Conservation (phyloP, 2,113 vertebrate species). For the Paramormyrops kingsleyae region DNA sequence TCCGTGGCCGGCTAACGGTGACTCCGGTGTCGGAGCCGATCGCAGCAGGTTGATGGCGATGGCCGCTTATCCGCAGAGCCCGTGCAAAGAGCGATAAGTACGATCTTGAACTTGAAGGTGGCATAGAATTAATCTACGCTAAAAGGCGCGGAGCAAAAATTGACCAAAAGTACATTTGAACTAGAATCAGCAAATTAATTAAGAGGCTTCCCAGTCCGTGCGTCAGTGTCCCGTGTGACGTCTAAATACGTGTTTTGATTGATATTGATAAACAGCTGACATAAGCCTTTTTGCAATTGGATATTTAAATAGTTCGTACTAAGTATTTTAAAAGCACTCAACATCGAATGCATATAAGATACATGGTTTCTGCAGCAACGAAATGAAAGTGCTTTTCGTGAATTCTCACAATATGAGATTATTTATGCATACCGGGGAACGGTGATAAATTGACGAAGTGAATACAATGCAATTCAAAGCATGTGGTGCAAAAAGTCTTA, state of each 20-base stretch:
- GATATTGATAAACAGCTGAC: neutral
- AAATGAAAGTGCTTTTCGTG: neutral
- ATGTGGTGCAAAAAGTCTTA: constrained; percentile 15
- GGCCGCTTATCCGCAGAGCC: neutral
- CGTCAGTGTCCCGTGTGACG: neutral
- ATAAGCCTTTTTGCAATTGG: neutral
- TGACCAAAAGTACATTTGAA: neutral
- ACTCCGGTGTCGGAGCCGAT: constrained; percentile 18
- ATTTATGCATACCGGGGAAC: neutral
- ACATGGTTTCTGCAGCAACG: neutral
- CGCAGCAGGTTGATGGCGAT: neutral
- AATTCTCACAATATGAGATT: neutral
- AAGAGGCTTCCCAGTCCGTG: neutral
- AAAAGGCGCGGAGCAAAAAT: neutral
- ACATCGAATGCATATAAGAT: neutral
- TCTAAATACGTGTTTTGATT: neutral
- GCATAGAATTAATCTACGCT: neutral
- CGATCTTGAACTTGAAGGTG: neutral
- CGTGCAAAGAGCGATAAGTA: neutral
- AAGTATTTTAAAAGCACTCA: neutral
- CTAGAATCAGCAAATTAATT: neutral
- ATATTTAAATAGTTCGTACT: neutral
- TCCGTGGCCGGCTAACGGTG: constrained; percentile 1
- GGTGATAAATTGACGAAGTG: constrained; percentile 5
- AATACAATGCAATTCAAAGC: neutral